Conservation (phyloP, 2,797 vertebrate genomes). For the Danio jaintianensis region DNA sequence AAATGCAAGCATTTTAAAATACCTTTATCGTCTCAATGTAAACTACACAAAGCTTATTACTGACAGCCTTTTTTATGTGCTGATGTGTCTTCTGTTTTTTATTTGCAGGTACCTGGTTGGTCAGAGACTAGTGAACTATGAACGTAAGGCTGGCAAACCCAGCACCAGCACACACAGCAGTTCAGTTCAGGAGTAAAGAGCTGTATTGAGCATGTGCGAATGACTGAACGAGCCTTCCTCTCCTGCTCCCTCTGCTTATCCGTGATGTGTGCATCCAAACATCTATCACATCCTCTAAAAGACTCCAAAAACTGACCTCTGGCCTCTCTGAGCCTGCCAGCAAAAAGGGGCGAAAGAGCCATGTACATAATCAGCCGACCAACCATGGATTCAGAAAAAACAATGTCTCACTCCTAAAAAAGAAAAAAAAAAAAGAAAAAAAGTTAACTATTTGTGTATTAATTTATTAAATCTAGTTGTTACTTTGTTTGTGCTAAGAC, state of each 20-base stretch:
- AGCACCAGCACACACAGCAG: slow-evolving; percentile 83
- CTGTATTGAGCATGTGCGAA: slow-evolving; percentile 36
- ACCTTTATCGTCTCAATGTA: too few species aligned
- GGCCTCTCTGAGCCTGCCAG: slow-evolving; percentile 58
- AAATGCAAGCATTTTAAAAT: too few species aligned
- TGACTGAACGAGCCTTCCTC: slow-evolving; percentile 62
- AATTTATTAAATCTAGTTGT: slow-evolving; percentile 99
- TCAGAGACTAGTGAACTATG: slow-evolving; percentile 97
- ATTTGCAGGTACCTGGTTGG: slow-evolving; percentile 93
- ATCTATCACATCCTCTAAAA: slow-evolving; percentile 75
- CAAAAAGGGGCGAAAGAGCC: slow-evolving; percentile 36
- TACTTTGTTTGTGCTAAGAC: slow-evolving; percentile 81
- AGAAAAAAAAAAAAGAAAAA: slow-evolving; percentile 67
- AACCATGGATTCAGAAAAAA: slow-evolving; percentile 49
- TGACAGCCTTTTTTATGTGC: neutral
- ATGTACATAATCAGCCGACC: slow-evolving; percentile 47
- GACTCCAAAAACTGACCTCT: slow-evolving; percentile 63
- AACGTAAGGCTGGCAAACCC: slow-evolving; percentile 90
- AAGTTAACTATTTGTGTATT: slow-evolving; percentile 91
- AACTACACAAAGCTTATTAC: neutral
- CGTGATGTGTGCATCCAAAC: slow-evolving; percentile 70
- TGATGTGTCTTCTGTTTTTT: neutral
- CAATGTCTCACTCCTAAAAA: slow-evolving; percentile 73
- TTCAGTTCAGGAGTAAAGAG: slow-evolving; percentile 85
- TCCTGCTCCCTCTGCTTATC: slow-evolving; percentile 49